Conservation (phyloP, 64 coral and sea anemone species). For the Dendronephthya gigantea region DNA sequence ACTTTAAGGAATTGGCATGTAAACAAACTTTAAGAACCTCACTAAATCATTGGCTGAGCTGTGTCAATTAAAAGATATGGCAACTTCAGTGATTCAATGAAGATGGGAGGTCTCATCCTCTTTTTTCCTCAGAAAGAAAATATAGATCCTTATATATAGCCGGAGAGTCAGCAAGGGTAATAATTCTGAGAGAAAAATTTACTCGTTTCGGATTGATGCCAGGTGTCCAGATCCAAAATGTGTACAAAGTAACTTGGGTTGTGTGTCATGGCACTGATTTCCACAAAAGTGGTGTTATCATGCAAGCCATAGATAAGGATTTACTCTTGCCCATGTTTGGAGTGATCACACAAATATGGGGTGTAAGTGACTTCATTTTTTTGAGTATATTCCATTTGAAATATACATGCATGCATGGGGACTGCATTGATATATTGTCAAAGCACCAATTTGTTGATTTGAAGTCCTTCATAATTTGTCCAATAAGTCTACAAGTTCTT, state of each 20-base stretch:
- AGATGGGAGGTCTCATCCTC: background rate
- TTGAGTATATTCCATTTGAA: background rate
- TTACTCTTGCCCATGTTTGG: background rate
- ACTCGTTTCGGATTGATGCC: background rate
- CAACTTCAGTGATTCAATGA: slow-evolving; percentile 22
- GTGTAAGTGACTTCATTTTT: background rate
- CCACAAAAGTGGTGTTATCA: background rate
- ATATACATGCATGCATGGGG: too few relatives aligned
- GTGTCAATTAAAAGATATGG: slow-evolving; percentile 22
- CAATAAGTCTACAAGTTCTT: too few relatives aligned
- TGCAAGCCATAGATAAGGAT: background rate
- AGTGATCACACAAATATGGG: background rate
- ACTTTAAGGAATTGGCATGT: background rate
- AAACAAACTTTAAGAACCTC: background rate
- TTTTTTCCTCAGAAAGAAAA: background rate
- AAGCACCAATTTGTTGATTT: too few relatives aligned
- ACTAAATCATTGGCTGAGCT: background rate
- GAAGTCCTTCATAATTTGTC: too few relatives aligned
- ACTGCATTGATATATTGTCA: too few relatives aligned
- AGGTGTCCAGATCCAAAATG: background rate
- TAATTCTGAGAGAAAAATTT: background rate
- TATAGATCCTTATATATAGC: background rate
- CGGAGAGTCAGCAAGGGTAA: background rate
- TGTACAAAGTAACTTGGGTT: background rate
- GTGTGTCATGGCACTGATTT: background rate